A percentile compares a stretch with the other conserved stretches of the same genome.
Conservation (phyloP, 2,888 invertebrate genomes). For the Drosophila fungiperda region DNA sequence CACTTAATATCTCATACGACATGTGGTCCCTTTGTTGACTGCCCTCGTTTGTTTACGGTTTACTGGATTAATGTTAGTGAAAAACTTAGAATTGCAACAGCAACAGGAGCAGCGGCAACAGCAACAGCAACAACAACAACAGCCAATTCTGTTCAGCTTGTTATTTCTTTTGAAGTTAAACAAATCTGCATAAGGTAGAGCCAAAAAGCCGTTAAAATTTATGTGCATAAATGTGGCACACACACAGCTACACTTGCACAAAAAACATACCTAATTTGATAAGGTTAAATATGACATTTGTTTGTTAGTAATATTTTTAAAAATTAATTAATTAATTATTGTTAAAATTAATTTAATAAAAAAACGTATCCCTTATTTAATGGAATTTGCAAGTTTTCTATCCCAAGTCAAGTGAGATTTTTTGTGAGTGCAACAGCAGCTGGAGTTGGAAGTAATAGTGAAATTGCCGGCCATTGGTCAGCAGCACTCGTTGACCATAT, state of each 20-base stretch:
- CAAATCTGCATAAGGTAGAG: constrained; percentile 76
- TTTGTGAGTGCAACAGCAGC: constrained; percentile 2
- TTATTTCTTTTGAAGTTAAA: constrained; percentile 74
- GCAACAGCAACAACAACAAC: constrained; percentile 14
- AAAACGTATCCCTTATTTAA: not conserved
- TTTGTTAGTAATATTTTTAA: not conserved
- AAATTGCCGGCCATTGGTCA: constrained; percentile 44
- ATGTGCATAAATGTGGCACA: constrained; percentile 66
- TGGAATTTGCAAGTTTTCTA: not conserved
- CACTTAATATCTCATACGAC: constrained; percentile 77
- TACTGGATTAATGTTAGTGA: constrained; percentile 72
- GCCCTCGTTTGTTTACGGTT: constrained; percentile 76
- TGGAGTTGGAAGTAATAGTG: constrained; percentile 3
- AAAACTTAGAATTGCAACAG: constrained; percentile 39
- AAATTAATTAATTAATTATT: not conserved
- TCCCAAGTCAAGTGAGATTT: not conserved
- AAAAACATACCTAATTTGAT: not conserved
- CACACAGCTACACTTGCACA: constrained; percentile 14
- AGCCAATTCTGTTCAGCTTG: constrained; percentile 63
- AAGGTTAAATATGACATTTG: not conserved
- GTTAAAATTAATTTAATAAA: not conserved
- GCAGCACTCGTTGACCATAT: constrained; percentile 18
- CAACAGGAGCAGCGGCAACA: constrained; percentile 8
- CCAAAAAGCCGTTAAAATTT: constrained; percentile 73
- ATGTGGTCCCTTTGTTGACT: constrained; percentile 73